A percentile compares a stretch with the other conserved stretches of the same genome.
phyloP scores from a whole-genome alignment of 2,113 vertebrate species.

The Platichthys stellatus region DNA sequence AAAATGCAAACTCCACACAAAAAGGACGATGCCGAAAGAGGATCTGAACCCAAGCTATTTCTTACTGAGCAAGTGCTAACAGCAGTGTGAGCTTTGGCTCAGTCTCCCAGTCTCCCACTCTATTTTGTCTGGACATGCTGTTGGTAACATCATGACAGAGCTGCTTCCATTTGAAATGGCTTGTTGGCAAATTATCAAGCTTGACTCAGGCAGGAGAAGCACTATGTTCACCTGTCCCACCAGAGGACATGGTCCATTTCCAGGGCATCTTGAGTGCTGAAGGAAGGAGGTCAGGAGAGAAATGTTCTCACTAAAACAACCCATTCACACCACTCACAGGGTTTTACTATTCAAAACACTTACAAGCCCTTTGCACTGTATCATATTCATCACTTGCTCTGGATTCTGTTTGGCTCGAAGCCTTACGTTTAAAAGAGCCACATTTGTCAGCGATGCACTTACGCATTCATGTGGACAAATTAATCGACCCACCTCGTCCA shows the following conservation, averaged over 20 bases:
- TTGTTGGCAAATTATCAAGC: conserved; percentile 9
- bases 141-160: no score
- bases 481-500: conserved; percentile 24
- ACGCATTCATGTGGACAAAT: conserved; percentile 55
- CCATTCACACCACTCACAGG: conserved; percentile 42
- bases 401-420: conserved; percentile 16
- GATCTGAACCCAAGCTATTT: no score
- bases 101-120: no score
- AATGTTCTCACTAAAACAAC: conserved; percentile 11
- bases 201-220: conserved; percentile 20
- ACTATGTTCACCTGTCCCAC: conserved; percentile 18
- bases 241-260: conserved; percentile 21
- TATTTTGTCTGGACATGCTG: no score
- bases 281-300: conserved; percentile 12
- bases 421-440: conserved; percentile 10
- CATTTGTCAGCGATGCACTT: conserved; percentile 42
- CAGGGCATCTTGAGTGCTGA: conserved; percentile 9
- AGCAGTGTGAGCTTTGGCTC: no score
- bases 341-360: conserved; percentile 17
- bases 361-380: not conserved
- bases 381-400: conserved; percentile 28
- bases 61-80: no score
- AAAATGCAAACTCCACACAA: no score
- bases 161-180: conserved; percentile 23
- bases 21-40: no score